A percentile compares a stretch with the other conserved stretches of the same genome.
phyloP scores from a whole-genome alignment of 2,888 invertebrate genomes.

The Drosophila dives region DNA sequence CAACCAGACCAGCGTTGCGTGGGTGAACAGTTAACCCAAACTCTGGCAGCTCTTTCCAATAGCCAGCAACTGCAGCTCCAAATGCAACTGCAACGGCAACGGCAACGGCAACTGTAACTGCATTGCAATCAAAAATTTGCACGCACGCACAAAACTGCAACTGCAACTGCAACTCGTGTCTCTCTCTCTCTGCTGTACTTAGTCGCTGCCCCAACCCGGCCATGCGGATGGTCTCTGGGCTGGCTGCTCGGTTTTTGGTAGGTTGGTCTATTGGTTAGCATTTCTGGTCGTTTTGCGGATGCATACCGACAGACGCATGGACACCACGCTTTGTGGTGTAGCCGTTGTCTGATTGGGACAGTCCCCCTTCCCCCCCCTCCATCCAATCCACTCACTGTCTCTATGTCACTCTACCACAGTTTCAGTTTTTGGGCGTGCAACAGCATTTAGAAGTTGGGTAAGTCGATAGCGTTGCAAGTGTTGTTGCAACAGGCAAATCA shows the following conservation, averaged over 20 bases:
- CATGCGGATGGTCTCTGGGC: conserved; percentile 17
- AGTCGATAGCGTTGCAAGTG: not conserved
- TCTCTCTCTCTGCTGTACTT: conserved; percentile 38
- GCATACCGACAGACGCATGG: conserved; percentile 50
- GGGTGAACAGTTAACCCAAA: conserved; percentile 36
- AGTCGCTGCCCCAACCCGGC: conserved; percentile 8
- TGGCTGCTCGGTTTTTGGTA: conserved; percentile 23
- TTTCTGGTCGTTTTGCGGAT: conserved; percentile 70
- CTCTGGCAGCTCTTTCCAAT: conserved; percentile 10
- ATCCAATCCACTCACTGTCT: not conserved
- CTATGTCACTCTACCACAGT: not conserved
- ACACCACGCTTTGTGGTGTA: conserved; percentile 62
- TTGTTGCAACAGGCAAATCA: not conserved
- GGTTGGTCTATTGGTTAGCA: conserved; percentile 59
- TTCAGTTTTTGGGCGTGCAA: not conserved
- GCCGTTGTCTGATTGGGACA: conserved; percentile 38
- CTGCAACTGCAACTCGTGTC: conserved; percentile 42
- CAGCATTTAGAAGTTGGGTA: not conserved
- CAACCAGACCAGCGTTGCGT: conserved; percentile 39
- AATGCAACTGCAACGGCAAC: conserved; percentile 1
- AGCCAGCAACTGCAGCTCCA: not conserved
- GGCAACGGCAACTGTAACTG: conserved; percentile 14
- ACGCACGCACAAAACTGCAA: conserved; percentile 61
- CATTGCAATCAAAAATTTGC: conserved; percentile 73
- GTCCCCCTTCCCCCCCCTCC: not conserved